Conservation (phyloP, 1,140 invertebrate species). For the Drosophila navojoa region DNA sequence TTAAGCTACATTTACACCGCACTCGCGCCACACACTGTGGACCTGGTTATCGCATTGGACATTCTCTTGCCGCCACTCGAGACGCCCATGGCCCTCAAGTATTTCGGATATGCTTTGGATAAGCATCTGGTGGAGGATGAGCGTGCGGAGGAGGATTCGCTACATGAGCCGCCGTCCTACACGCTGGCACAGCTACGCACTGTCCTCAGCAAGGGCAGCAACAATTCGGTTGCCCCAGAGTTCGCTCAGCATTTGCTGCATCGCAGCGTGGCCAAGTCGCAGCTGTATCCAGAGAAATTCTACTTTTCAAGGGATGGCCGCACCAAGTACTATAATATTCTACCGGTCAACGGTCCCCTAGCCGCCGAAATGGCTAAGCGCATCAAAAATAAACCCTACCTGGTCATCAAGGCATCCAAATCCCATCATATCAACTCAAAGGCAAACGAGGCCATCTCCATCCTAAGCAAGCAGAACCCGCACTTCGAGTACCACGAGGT, state of each 20-base stretch:
- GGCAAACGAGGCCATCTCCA: conserved; percentile 84
- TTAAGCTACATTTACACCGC: conserved; percentile 85
- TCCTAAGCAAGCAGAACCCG: conserved; percentile 84
- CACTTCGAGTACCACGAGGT: conserved; percentile 87
- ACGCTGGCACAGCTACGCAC: conserved; percentile 85
- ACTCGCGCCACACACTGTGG: conserved; percentile 85
- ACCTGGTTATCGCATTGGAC: conserved; percentile 87
- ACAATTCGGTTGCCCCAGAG: conserved; percentile 85
- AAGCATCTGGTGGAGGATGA: conserved; percentile 54
- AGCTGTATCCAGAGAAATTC: conserved; percentile 85
- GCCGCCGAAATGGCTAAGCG: conserved; percentile 49
- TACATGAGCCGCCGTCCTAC: conserved; percentile 86
- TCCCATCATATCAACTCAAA: conserved; percentile 29
- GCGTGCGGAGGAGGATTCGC: conserved; percentile 31
- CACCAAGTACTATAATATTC: conserved; percentile 80
- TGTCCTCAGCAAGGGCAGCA: conserved; percentile 84
- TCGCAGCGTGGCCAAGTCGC: conserved; percentile 85
- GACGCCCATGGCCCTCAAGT: not conserved
- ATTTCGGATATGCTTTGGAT: conserved; percentile 84
- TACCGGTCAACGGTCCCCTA: conserved; percentile 22
- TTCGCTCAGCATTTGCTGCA: conserved; percentile 85
- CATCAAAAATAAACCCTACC: conserved; percentile 55
- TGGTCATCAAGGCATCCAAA: conserved; percentile 59
- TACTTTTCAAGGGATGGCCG: conserved; percentile 86
- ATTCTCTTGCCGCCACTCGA: conserved; percentile 83